Evolutionary conservation across 2,888 invertebrate genomes (phyloP), one percentile per base, ranked within the genome.

Genomic region (Conops quadrifasciatus): DNA sequence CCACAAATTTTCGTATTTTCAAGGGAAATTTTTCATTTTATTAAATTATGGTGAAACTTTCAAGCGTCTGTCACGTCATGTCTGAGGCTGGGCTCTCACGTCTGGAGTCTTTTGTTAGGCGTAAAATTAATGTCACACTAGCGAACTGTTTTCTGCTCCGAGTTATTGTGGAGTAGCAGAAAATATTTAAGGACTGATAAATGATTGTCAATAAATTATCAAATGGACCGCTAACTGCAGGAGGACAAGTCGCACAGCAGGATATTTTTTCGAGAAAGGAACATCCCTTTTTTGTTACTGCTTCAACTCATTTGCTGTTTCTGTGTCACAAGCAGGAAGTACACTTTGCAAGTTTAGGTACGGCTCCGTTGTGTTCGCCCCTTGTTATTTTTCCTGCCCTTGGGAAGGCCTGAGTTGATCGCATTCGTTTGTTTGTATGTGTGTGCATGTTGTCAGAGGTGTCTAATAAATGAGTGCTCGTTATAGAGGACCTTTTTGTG

Each of bases 121-220:
- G 77, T 76, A 76, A 80, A 80, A 82, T 80, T 58, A 58, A 58
- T 78, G 74, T 78, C 67, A 78, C 78, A 71, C 70, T 36, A 36
- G 9, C 36, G 36, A 36, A 36, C 9, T 36, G 13, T 36, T 43
- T 43, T 66, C 19, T 21, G 26, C 30, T 19, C 21, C 2, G 49
- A n/a, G 5, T 16, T 67, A 36, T 24, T 45, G 16, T 24, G 59
- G 45, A 28, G 11, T 51, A 21, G 21, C 60, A n/a, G 21, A 30
- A 21, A 73, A 70, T 73, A 70, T 72, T 72, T 74, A 75, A 62
- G 47, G 51, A 43, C 28, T 82, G 81, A 83, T 81, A 83, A 82
- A 82, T 83, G 71, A 80, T 75, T 79, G 83, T 80, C 82, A 77
- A 82, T 82, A 82, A 82, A 83, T 82, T 82, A 82, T 79, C 76